A percentile compares a stretch with the other conserved stretches of the same genome.
These are phyloP conservation scores for Thaumatotibia leucotreta DNA, from an alignment of 1,140 invertebrate genomes.

Conservation along the genomic window DNA sequence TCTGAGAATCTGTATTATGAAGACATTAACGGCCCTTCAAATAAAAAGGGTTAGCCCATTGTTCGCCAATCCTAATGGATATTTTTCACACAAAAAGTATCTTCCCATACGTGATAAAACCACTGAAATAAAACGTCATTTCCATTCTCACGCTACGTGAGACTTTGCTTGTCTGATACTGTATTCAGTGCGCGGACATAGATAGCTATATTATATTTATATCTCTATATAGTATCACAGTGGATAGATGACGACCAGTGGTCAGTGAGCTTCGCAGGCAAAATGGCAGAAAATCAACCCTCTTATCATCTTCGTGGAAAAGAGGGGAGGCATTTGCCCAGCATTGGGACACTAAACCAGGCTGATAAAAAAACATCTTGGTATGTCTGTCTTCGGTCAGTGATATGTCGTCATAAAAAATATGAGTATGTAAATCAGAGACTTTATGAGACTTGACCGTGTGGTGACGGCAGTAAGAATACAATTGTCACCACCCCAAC, in stretches of 20 bases:
- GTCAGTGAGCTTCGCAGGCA: not conserved
- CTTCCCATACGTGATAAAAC: not conserved
- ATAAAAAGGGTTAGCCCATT: not conserved
- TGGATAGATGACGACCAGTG: not conserved
- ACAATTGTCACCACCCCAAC: no score
- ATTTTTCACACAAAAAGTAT: conserved; percentile 10
- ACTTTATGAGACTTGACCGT: no score
- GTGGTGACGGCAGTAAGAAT: no score
- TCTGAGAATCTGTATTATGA: not conserved
- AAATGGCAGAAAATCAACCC: not conserved
- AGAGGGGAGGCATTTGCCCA: no score
- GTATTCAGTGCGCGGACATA: conserved; percentile 11
- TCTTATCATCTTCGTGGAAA: no score
- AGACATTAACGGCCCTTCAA: not conserved
- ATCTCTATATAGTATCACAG: not conserved
- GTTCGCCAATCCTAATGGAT: conserved; percentile 10
- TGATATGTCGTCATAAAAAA: no score
- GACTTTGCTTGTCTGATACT: not conserved
- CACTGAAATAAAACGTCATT: conserved; percentile 12
- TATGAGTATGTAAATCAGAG: no score
- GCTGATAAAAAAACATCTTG: no score
- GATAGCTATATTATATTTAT: not conserved
- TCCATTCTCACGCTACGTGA: conserved; percentile 9
- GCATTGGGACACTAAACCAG: no score
- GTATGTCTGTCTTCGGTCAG: no score